A percentile compares a stretch with the other conserved stretches of the same genome.
phyloP scores from a whole-genome alignment of 2,113 vertebrate species.

The Patagioenas fasciata region DNA sequence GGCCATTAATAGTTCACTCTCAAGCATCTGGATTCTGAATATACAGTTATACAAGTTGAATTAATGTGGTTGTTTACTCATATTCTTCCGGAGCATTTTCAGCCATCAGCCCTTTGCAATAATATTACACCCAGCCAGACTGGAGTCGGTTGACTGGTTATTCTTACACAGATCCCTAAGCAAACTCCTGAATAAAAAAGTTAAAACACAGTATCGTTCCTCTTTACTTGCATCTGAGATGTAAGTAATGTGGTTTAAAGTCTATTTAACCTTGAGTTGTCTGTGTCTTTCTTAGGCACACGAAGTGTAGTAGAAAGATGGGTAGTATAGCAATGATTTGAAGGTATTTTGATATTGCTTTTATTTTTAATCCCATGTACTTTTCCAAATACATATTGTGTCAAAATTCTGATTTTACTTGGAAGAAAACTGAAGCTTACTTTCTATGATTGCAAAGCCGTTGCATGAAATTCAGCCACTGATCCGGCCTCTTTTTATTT shows the following conservation, averaged over 20 bases:
- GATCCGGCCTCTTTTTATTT: background rate
- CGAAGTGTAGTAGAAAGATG: background rate
- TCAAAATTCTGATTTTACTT: background rate
- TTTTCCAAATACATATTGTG: background rate
- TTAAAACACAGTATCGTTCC: background rate
- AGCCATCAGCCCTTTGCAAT: slow-evolving; percentile 11
- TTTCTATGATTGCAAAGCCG: background rate
- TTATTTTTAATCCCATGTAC: background rate
- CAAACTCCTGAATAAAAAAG: background rate
- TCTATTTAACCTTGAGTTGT: background rate
- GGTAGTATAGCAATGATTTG: background rate
- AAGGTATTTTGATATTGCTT: background rate
- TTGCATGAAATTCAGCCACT: background rate
- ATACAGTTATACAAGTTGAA: slow-evolving; percentile 17
- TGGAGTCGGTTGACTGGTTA: slow-evolving; percentile 19
- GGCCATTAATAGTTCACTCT: background rate
- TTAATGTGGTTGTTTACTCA: slow-evolving; percentile 43
- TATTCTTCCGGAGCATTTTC: slow-evolving; percentile 25
- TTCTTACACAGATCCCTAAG: background rate
- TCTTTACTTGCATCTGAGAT: background rate
- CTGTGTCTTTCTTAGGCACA: background rate
- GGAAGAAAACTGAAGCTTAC: background rate
- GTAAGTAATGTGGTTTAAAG: background rate
- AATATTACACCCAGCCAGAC: slow-evolving; percentile 22
- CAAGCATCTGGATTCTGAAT: slow-evolving; percentile 43